phyloP scores from a whole-genome alignment of 2,797 vertebrate genomes.

The Botia almorhae region DNA sequence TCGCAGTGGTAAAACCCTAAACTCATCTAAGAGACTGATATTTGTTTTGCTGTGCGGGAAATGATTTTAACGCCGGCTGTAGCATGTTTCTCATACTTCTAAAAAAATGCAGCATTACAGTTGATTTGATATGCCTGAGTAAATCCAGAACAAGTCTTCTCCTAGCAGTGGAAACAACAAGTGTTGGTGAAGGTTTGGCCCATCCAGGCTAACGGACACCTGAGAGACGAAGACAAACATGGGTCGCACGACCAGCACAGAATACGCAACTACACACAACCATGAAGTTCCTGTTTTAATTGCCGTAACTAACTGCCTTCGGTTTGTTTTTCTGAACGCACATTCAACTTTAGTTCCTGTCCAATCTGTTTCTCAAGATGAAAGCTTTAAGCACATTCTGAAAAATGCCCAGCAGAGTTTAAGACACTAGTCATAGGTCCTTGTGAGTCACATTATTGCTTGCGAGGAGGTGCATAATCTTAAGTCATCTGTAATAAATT shows the following conservation, averaged over 20 bases:
- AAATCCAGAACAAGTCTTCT: constrained; percentile 49
- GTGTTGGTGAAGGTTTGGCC: constrained; percentile 55
- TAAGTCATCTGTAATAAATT: constrained; percentile 11
- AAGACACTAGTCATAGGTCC: constrained; percentile 40
- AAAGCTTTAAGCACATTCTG: neutral
- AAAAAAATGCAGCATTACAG: constrained; percentile 63
- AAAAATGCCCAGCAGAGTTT: constrained; percentile 23
- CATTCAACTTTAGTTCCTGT: neutral
- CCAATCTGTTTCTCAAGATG: neutral
- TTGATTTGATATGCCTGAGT: constrained; percentile 65
- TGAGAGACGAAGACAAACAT: constrained; percentile 66
- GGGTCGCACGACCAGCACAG: neutral
- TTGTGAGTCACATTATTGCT: constrained; percentile 3
- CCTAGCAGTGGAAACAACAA: constrained; percentile 39
- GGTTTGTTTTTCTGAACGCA: neutral
- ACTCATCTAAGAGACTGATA: constrained; percentile 1
- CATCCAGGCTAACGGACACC: constrained; percentile 65
- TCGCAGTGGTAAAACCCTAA: neutral
- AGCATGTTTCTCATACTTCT: constrained; percentile 5
- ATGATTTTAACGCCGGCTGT: constrained; percentile 11
- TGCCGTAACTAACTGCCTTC: neutral
- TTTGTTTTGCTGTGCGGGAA: neutral
- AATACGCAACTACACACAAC: neutral
- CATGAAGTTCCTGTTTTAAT: neutral
- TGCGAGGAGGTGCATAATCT: neutral